Base-by-base conservation (phyloP, 2,113 vertebrate genomes). In the Neopipo cinnamomea region DNA sequence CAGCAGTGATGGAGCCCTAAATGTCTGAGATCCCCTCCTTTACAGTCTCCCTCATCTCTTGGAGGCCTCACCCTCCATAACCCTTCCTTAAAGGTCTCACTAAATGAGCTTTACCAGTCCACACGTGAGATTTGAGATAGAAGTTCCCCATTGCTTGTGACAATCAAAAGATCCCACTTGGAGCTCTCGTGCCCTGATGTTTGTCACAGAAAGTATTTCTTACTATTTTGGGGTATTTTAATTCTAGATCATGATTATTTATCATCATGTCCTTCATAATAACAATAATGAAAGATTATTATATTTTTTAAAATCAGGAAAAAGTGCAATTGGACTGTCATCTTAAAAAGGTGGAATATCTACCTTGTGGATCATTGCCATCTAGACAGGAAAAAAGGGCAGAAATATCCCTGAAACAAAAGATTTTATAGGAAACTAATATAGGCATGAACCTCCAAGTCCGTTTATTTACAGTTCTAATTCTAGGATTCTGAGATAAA, bases 271-370 rank as follows among this genome's bases (percentile, higher is more conserved):
- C 23, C 14, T 67, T 67, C 10, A 47, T 47, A 47, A 33, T 15
- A 11, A n/a, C 35, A 8, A 9, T 12, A 14, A 11, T 3, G 6
- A 33, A 25, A 49, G 0, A 10, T 23, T 8, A 4, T 14, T 37
- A 4, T 22, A 1, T 33, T 5, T 37, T 72, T 63, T 35, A 1
- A 42, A 65, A 37, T 50, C 2, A 4, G 10, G 17, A 72, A 24
- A 77, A 63, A 50, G 17, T 42, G 9, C 55, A 67, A 61, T 55
- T 5, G 20, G 19, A 37, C 6, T 28, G 6, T 12, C 33, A 24
- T 39, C 12, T 63, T 37, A 49, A 8, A 21, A 39, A 21, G 13
- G 44, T 7, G 4, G 9, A 11, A 13, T 23, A 11, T 79, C 15
- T 33, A 0, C 25, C 5, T 35, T 65, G 7, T 53, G n/a, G 31